A percentile compares a stretch with the other conserved stretches of the same genome.
These are phyloP conservation scores for Antrozous pallidus DNA, from an alignment of 2,797 vertebrate species.

Conservation along the genomic window DNA sequence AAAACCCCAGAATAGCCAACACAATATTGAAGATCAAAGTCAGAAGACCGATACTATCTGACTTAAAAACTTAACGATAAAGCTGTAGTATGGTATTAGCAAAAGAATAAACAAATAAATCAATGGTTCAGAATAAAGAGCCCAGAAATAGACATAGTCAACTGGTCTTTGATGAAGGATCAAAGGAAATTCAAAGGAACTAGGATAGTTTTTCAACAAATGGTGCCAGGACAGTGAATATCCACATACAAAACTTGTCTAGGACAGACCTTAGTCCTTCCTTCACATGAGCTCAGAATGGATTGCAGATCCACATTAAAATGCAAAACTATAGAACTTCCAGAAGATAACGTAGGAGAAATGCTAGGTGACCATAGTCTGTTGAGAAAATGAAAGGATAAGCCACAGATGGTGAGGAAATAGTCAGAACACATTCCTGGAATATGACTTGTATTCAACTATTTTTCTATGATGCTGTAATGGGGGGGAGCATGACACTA, in stretches of 20 bases:
- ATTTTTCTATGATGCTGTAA: neutral
- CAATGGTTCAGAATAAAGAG: neutral
- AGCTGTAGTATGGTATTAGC: neutral
- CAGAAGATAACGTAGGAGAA: neutral
- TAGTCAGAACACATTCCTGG: neutral
- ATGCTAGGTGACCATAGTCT: neutral
- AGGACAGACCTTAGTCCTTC: neutral
- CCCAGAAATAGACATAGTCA: neutral
- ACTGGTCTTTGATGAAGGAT: neutral
- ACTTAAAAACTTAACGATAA: neutral
- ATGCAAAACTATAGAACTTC: neutral
- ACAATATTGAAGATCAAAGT: neutral
- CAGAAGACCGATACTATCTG: neutral
- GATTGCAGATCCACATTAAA: neutral
- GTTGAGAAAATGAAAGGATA: neutral
- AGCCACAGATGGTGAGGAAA: neutral
- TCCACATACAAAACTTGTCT: neutral
- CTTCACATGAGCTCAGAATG: neutral
- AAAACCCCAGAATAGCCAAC: neutral
- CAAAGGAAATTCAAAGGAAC: neutral
- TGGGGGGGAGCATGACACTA: neutral
- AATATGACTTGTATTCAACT: neutral
- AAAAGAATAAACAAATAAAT: neutral
- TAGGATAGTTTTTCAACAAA: neutral
- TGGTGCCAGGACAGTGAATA: neutral